Percentiles rank a stretch among this genome's conserved stretches.
Conservation (phyloP, 1,140 invertebrate genomes). For the Drosophila virilis region DNA sequence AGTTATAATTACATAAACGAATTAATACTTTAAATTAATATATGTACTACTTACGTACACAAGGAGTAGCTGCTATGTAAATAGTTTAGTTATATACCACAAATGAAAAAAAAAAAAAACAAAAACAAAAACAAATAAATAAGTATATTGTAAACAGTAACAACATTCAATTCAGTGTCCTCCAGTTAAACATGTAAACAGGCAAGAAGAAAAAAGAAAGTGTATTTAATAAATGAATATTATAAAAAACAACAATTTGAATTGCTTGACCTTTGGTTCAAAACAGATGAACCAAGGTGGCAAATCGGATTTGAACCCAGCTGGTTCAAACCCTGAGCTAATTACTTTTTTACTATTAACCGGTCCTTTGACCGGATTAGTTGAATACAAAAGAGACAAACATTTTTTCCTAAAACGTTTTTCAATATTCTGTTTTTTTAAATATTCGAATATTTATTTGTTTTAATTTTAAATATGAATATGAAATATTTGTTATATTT, state of each 20-base stretch:
- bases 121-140: conserved; percentile 30
- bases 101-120: conserved; percentile 38
- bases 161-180: conserved; percentile 81
- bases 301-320: too few relatives aligned
- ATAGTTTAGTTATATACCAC: conserved; percentile 54
- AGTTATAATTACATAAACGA: conserved; percentile 57
- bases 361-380: too few relatives aligned
- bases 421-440: too few relatives aligned
- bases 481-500: too few relatives aligned
- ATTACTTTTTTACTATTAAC: too few relatives aligned
- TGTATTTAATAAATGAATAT: conserved; percentile 67
- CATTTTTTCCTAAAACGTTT: too few relatives aligned
- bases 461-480: too few relatives aligned
- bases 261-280: neutral
- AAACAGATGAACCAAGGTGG: too few relatives aligned
- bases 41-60: conserved; percentile 23
- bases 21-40: conserved; percentile 41
- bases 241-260: conserved; percentile 44
- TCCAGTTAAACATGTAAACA: conserved; percentile 76
- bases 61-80: conserved; percentile 66
- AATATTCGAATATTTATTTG: too few relatives aligned
- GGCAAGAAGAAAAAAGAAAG: conserved; percentile 39
- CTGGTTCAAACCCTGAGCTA: too few relatives aligned
- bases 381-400: too few relatives aligned
- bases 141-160: conserved; percentile 69